Evolutionary conservation across 2,113 vertebrate species (phyloP).

Genomic region (Ciconia boyciana): DNA sequence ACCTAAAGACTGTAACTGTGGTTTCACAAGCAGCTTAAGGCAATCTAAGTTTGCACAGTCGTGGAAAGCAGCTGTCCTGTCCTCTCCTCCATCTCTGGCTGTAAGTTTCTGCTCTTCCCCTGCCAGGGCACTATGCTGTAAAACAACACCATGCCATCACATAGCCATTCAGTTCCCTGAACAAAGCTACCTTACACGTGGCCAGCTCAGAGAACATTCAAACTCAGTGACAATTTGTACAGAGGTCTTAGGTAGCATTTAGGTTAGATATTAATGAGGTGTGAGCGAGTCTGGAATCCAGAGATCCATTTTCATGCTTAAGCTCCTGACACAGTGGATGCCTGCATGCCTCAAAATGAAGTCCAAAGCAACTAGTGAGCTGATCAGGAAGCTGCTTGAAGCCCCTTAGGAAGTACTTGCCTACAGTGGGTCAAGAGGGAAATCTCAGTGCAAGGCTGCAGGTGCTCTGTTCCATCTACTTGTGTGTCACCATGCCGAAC

Average conservation of each 20-base stretch:
- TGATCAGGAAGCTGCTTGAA: background rate
- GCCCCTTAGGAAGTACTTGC: background rate
- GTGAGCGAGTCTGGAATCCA: background rate
- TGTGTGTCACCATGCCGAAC: background rate
- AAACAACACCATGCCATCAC: background rate
- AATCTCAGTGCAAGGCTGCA: background rate
- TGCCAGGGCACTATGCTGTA: background rate
- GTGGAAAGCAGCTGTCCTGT: background rate
- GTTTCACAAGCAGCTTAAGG: background rate
- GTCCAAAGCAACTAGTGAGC: background rate
- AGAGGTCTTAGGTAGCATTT: background rate
- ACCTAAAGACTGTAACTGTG: background rate
- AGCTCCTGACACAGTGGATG: background rate
- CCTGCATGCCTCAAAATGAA: background rate
- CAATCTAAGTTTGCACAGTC: background rate
- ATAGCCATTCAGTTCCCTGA: background rate
- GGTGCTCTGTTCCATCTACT: background rate
- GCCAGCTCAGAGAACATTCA: background rate
- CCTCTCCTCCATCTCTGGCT: background rate
- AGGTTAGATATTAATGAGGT: background rate
- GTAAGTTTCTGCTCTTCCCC: background rate
- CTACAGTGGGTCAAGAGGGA: background rate
- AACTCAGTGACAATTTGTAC: background rate
- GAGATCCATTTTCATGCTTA: background rate
- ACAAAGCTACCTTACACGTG: background rate